Evolutionary conservation across 2,113 vertebrate genomes (phyloP).

Genomic region (Fregata magnificens): DNA sequence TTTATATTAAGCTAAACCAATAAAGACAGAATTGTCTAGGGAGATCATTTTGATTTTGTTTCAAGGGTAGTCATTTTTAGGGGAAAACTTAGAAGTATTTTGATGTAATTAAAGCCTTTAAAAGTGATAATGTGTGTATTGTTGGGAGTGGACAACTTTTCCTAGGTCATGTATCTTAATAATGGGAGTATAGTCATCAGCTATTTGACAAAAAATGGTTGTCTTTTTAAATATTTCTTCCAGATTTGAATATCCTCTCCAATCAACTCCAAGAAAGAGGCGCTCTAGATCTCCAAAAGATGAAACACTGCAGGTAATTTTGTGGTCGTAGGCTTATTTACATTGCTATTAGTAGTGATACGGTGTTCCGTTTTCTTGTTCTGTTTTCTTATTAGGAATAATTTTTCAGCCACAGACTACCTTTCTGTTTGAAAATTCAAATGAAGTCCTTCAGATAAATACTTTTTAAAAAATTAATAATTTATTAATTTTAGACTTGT

Average conservation of each 20-base stretch:
- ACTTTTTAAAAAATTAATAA: background rate
- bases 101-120: background rate
- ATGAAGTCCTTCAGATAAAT: background rate
- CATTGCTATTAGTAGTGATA: rapidly evolving
- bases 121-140: background rate
- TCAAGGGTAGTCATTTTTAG: background rate
- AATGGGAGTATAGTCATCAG: background rate
- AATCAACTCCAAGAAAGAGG: constrained; percentile 74
- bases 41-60: background rate
- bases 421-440: background rate
- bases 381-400: background rate
- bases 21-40: background rate
- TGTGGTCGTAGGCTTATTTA: background rate
- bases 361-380: background rate
- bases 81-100: background rate
- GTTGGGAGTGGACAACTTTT: background rate
- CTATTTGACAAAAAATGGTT: background rate
- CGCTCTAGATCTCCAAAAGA: constrained; percentile 64
- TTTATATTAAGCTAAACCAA: background rate
- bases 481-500: background rate
- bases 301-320: constrained; percentile 79
- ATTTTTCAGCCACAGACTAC: background rate
- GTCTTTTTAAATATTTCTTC: background rate
- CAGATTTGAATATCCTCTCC: constrained; percentile 84
- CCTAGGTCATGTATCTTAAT: background rate